These are phyloP conservation scores for Oxyura jamaicensis DNA, from an alignment of 2,113 vertebrate genomes.

Conservation along the genomic window DNA sequence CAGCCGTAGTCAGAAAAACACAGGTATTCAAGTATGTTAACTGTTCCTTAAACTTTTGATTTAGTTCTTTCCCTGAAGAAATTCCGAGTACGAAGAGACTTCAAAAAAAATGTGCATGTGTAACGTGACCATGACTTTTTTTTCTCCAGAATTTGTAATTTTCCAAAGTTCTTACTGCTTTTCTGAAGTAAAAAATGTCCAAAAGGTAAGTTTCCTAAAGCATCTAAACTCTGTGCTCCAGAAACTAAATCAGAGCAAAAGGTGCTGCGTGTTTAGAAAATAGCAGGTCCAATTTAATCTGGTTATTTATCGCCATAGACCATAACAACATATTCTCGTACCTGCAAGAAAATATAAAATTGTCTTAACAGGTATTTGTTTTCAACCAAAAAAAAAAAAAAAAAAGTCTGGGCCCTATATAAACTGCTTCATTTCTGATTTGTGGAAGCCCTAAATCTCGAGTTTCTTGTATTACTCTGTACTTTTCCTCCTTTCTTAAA, in stretches of 20 bases:
- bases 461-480: fast-evolving
- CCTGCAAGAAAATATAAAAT: neutral
- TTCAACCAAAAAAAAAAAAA: neutral
- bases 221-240: neutral
- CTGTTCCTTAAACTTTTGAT: neutral
- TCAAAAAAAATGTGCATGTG: neutral
- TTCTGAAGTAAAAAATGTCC: neutral
- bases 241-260: neutral
- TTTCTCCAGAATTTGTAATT: neutral
- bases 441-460: neutral
- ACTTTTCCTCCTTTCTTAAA: neutral
- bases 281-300: neutral
- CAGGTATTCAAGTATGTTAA: neutral
- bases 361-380: neutral
- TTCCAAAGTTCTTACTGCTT: neutral
- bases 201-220: neutral
- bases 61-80: too few relatives aligned
- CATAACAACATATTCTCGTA: neutral
- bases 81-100: neutral
- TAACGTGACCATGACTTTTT: neutral
- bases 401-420: neutral
- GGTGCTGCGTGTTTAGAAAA: neutral
- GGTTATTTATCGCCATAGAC: neutral
- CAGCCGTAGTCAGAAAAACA: neutral
- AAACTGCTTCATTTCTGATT: neutral